phyloP scores from a whole-genome alignment of 2,113 vertebrate species.

The Emberiza fucata region DNA sequence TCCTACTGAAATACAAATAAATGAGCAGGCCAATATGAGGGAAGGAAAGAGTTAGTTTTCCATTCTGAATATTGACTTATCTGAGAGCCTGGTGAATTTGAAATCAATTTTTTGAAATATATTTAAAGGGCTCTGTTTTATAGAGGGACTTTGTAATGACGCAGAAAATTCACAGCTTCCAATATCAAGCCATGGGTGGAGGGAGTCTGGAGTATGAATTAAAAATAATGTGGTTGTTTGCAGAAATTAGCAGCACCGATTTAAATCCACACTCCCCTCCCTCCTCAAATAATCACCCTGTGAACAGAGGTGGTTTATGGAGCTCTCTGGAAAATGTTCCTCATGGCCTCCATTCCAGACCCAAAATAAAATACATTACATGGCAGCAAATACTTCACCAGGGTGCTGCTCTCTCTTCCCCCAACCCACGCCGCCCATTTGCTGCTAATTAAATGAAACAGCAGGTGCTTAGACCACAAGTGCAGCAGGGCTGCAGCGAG shows the following conservation, averaged over 20 bases:
- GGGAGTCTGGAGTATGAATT: constrained; percentile 44
- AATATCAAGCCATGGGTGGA: constrained; percentile 44
- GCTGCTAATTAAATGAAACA: constrained; percentile 65
- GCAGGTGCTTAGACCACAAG: constrained; percentile 66
- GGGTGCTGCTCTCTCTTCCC: constrained; percentile 30
- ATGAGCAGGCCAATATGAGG: neutral
- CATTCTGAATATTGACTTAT: neutral
- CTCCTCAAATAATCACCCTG: constrained; percentile 51
- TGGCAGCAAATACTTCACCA: constrained; percentile 16
- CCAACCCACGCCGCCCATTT: constrained; percentile 51
- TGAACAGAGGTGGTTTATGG: constrained; percentile 31
- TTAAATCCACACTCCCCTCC: constrained; percentile 26
- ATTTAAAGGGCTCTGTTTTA: constrained; percentile 20
- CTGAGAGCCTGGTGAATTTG: neutral
- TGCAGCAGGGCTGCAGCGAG: neutral
- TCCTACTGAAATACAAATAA: constrained; percentile 9
- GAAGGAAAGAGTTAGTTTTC: constrained; percentile 1
- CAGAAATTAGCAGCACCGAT: constrained; percentile 20
- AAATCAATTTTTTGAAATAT: neutral
- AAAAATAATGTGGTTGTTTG: constrained; percentile 58
- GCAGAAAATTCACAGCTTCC: constrained; percentile 52
- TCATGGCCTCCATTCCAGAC: neutral
- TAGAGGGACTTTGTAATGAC: neutral
- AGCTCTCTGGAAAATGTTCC: constrained; percentile 59
- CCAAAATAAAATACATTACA: constrained; percentile 50